Base-by-base conservation (phyloP, 2,797 vertebrate genomes). In the Urophycis tenuis region DNA sequence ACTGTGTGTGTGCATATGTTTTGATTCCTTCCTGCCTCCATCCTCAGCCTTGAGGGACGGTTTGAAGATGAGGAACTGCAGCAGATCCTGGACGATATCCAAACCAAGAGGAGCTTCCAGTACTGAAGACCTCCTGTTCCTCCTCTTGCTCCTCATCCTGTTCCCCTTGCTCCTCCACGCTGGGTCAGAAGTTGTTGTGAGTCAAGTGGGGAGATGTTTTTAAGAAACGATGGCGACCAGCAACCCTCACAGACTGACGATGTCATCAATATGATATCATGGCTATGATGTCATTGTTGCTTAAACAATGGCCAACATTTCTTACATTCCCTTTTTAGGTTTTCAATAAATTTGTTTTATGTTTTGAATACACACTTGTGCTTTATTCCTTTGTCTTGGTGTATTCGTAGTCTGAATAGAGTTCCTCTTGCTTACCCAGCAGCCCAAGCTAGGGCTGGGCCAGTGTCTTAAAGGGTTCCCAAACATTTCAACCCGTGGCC, bases 101-200 rank as follows among this genome's bases (percentile, higher is more conserved):
- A 99, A 91, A 99, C 97, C 64, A 99, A 99, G 88, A 94, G 96
- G 83, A 99, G 96, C 86, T 99, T 98, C 91, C 97, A 99, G 85
- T 99, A 99, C 82, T 98, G 88, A 92, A 22, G 53, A 60, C 5
- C 19, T 53, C 53, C 8, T 25, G 53, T 9, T 64, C 19, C 19
- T 45, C 12, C 45, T 22, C 17, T 19, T 22, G 4, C 41, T 17
- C 41, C 41, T 45, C 41, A 2, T 45, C 19, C 49, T 7, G 19
- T 8, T 45, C 2, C 5, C 9, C 45, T 7, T 22, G 17, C 53
- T 60, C 53, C 53, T 10, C n/a, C 53, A 60, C n/a, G 7, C n/a
- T 9, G n/a, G 53, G 53, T 25, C 53, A 60, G n/a, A 60, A n/a
- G 53, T 60, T 10, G 22, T 53, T 19, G 12, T 12, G 14, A 14